phyloP scores from a whole-genome alignment of 1,140 invertebrate genomes.

The Alviniconcha marisindica region DNA sequence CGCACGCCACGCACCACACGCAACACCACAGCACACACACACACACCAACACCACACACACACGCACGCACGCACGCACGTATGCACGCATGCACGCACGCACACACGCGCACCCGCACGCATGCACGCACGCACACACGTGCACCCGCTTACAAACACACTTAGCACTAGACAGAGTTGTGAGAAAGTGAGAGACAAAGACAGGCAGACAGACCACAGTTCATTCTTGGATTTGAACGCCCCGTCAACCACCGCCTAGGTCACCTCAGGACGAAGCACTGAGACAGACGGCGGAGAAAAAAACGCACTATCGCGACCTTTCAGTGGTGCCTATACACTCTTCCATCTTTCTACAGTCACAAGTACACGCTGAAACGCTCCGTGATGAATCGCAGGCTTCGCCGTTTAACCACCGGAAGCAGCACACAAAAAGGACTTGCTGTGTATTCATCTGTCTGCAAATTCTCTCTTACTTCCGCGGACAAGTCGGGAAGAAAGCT shows the following conservation, averaged over 20 bases:
- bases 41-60: background rate
- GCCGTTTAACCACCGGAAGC: no score
- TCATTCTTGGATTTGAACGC: no score
- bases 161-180: no score
- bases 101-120: background rate
- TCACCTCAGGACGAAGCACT: no score
- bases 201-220: background rate
- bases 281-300: background rate
- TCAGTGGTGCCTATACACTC: no score
- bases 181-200: background rate
- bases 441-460: constrained; percentile 9
- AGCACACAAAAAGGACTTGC: background rate
- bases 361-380: no score
- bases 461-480: background rate
- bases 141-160: background rate
- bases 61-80: background rate
- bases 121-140: background rate
- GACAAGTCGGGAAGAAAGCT: background rate
- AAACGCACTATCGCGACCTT: no score
- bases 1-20: background rate
- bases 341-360: no score
- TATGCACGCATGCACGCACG: background rate
- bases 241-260: no score
- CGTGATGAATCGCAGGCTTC: no score
- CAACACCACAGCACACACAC: background rate